Evolutionary conservation across 1,140 invertebrate genomes (phyloP).

Genomic region (Platorchestia sp.): DNA sequence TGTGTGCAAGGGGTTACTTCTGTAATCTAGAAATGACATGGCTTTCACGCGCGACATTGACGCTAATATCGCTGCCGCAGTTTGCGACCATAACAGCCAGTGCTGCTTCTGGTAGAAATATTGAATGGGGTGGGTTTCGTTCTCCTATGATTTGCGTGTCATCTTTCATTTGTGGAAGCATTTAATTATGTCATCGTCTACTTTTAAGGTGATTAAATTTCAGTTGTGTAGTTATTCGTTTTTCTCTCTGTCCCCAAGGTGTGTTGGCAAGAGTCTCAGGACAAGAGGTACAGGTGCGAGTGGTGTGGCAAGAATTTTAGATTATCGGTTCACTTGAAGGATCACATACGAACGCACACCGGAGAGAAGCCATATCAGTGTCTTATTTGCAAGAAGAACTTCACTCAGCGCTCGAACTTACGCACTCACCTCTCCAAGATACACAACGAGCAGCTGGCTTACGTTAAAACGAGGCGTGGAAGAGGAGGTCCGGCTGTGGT

Average conservation of each 20-base stretch:
- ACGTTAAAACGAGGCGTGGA: conserved; percentile 63
- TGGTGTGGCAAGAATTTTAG: conserved; percentile 98
- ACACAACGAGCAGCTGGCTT: conserved; percentile 66
- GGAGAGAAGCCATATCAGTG: conserved; percentile 98
- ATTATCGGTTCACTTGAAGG: conserved; percentile 94
- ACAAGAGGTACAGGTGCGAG: conserved; percentile 84
- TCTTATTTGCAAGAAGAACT: conserved; percentile 93
- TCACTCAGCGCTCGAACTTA: conserved; percentile 96
- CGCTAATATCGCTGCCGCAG: too few relatives aligned
- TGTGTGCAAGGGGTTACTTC: too few relatives aligned
- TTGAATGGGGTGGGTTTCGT: neutral
- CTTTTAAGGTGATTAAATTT: neutral
- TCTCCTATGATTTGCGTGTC: neutral
- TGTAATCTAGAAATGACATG: too few relatives aligned
- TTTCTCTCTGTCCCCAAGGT: conserved; percentile 66
- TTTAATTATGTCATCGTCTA: neutral
- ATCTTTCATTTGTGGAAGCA: neutral
- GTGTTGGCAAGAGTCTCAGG: conserved; percentile 61
- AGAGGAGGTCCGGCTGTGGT: neutral
- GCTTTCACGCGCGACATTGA: too few relatives aligned
- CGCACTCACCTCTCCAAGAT: conserved; percentile 80
- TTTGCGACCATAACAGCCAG: neutral
- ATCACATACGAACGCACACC: conserved; percentile 93
- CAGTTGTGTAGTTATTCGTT: conserved; percentile 51
- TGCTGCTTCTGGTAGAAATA: too few relatives aligned